Evolutionary conservation across 1,140 invertebrate species (phyloP), one percentile per base, ranked within the genome.

Genomic region (Calephelis nemesis): DNA sequence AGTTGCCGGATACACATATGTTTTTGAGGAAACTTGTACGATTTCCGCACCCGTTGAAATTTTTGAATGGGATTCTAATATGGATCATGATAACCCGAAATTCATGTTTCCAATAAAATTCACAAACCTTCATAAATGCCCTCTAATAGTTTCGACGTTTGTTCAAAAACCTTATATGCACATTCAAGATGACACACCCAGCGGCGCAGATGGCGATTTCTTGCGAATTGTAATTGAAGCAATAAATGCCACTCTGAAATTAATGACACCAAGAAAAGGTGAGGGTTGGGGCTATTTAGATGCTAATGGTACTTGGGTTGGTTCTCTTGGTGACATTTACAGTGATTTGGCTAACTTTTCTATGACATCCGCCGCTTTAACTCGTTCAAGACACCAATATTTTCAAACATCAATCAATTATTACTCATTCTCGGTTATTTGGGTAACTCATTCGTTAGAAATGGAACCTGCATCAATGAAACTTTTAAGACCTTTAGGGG

Each of bases 331-430:
- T 40, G 86, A 90, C 15, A 60, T 88, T 13, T 79, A 85, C 62
- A 65, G 83, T 30, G 75, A 80, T 40, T 65, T 76, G 47, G 87
- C 86, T n/a, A 85, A 90, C 54, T 82, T 90, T 12, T 90, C 87
- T 5, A 90, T 90, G 80, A 87, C 85, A 7, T 90, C 85, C 4
- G 81, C 76, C 5, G 78, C 78, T 42, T 60, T 90, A 13, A 87
- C 85, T 1, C 52, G 82, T 12, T 63, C 76, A 7, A 83, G 84
- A 69, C 78, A 76, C 62, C 71, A 58, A 6, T 52, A 77, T 62
- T 90, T 88, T 67, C 77, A 90, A 77, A 83, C 84, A 54, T 88
- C 85, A 4, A 77, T 40, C 5, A 69, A 73, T 58, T 90, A 90
- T 60, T 67, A 74, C 62, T 58, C 68, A 4, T 47, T 71, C 4